phyloP scores from a whole-genome alignment of 2,113 vertebrate species.

The Rhinolophus sinicus region DNA sequence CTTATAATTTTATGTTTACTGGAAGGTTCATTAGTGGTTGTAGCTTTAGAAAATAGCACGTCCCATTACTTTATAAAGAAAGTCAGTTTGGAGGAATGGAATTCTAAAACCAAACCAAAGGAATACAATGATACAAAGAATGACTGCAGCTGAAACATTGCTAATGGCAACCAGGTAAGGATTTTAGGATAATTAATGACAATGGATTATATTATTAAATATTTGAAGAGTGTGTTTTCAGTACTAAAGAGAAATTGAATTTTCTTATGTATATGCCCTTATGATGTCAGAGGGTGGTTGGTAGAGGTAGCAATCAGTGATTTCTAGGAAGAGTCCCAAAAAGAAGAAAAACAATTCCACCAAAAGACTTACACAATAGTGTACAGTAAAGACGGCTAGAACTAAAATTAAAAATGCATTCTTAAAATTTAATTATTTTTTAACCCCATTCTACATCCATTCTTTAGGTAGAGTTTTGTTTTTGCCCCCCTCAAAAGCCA shows the following conservation, averaged over 20 bases:
- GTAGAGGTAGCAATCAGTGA: neutral
- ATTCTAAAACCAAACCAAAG: neutral
- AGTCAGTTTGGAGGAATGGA: neutral
- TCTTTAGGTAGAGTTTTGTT: neutral
- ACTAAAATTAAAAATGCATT: neutral
- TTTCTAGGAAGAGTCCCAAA: neutral
- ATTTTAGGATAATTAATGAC: neutral
- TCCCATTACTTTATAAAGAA: neutral
- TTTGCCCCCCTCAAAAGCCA: neutral
- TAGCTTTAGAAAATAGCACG: neutral
- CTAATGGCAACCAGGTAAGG: neutral
- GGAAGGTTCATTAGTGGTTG: neutral
- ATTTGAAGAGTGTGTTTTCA: neutral
- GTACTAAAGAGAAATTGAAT: neutral
- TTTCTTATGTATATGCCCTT: neutral
- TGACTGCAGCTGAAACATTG: neutral
- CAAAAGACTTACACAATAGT: neutral
- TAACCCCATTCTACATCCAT: neutral
- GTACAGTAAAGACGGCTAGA: neutral
- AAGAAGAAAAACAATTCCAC: neutral
- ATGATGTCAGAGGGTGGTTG: neutral
- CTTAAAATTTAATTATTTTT: neutral
- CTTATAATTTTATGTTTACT: neutral
- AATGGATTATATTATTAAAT: neutral
- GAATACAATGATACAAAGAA: neutral